Conservation (phyloP, 2,113 vertebrate genomes). For the Megaceryle torquata region DNA sequence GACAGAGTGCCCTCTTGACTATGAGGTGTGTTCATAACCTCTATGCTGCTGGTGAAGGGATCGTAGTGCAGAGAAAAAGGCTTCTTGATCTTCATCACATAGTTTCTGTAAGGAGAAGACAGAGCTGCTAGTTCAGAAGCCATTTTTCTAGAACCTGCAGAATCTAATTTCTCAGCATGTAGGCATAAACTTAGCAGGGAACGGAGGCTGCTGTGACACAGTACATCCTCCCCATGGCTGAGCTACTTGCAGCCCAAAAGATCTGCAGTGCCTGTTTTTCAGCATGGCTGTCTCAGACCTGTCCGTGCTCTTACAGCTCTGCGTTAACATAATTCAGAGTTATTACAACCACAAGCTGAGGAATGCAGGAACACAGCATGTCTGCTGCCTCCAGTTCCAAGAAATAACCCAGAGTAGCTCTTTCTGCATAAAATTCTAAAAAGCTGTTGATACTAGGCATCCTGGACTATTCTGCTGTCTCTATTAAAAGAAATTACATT, state of each 20-base stretch:
- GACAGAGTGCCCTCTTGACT: conserved; percentile 72
- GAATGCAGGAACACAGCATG: conserved; percentile 47
- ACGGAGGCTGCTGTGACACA: not conserved
- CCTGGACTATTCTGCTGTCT: not conserved
- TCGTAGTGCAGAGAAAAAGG: conserved; percentile 75
- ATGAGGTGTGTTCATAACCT: conserved; percentile 74
- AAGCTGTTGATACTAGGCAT: not conserved
- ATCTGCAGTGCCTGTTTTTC: not conserved
- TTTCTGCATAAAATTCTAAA: not conserved
- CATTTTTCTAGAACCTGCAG: not conserved
- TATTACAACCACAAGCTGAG: conserved; percentile 47
- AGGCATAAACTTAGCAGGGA: not conserved
- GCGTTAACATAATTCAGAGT: not conserved
- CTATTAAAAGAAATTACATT: not conserved
- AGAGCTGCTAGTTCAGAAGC: not conserved
- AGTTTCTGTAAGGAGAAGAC: conserved; percentile 70
- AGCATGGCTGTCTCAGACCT: not conserved
- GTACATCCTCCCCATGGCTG: not conserved
- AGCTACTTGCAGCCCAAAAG: not conserved
- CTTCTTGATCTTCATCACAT: conserved; percentile 74
- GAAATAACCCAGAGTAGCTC: conserved; percentile 42
- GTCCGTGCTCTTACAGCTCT: not conserved
- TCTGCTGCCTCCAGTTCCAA: conserved; percentile 43
- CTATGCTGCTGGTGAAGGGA: conserved; percentile 76
- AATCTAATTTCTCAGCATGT: not conserved